Evolutionary conservation across 2,797 vertebrate genomes (phyloP), one percentile per base, ranked within the genome.

Genomic region (Bradypus variegatus): DNA sequence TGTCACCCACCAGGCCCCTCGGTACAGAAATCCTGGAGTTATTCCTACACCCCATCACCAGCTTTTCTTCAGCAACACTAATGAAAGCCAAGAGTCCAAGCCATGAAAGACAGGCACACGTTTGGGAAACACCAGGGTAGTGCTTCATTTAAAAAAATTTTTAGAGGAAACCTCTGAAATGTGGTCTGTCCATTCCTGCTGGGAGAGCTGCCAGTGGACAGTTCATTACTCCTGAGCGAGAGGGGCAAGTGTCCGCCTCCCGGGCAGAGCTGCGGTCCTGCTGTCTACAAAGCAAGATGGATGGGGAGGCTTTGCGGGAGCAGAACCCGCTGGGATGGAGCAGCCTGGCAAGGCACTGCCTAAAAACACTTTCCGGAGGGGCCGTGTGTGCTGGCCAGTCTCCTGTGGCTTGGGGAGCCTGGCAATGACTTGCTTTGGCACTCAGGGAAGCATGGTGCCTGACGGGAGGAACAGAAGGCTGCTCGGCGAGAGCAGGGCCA

Each of bases 111-210:
- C 78, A 89, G 69, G 45, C 79, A 16, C 85, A 58, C 65, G 60
- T 38, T 38, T 81, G 78, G 90, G 50, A 77, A 83, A 76, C 78
- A 76, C 73, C 48, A 53, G 55, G 38, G 79, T 12, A 75, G 62
- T 41, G 23, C 33, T 41, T 83, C 70, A 41, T 70, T 89, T 79
- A 84, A 73, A 70, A 12, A 14, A 50, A 12, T 45, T 83, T 85
- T 83, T 73, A 65, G 85, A 67, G 64, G 72, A 85, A 89, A 85
- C 64, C 84, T 89, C 36, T 83, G 92, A 94, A 94, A 60, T 33
- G 12, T 36, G 86, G 90, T 50, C 53, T 93, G 88, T 80, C 65
- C 78, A 23, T 69, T 94, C 38, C 48, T 89, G 70, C 48, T 83
- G 80, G 69, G 60, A 88, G 65, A 91, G 76, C 77, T 75, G 55